phyloP scores from a whole-genome alignment of 2,113 vertebrate species.

The Gracilinanus agilis region DNA sequence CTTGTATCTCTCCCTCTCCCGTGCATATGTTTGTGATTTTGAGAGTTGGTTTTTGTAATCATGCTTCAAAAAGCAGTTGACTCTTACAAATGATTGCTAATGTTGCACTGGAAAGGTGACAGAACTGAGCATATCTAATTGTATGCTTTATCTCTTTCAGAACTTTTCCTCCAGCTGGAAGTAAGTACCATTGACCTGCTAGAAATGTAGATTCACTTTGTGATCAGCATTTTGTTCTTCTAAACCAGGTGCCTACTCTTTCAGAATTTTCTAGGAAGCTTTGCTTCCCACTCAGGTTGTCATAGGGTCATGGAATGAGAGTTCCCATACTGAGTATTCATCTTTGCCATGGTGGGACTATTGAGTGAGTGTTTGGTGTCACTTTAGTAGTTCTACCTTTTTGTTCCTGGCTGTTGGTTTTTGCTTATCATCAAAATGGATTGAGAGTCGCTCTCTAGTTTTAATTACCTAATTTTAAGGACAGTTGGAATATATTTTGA shows the following conservation, averaged over 20 bases:
- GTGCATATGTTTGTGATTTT: constrained; percentile 19
- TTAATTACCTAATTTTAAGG: background rate
- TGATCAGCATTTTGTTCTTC: background rate
- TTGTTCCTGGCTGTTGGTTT: constrained; percentile 1
- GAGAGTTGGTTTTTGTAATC: constrained; percentile 37
- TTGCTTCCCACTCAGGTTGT: background rate
- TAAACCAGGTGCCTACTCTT: background rate
- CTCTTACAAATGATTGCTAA: constrained; percentile 37
- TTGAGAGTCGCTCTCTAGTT: background rate
- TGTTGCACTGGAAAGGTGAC: constrained; percentile 33
- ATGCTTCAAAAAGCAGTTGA: constrained; percentile 54
- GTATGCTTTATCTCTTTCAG: constrained; percentile 85
- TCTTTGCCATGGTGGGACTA: background rate
- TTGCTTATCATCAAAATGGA: background rate
- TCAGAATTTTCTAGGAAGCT: background rate
- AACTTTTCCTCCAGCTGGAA: constrained; percentile 97
- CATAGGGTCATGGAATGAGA: background rate
- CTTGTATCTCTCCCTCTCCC: background rate
- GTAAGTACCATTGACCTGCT: constrained; percentile 84
- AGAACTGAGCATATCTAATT: constrained; percentile 50
- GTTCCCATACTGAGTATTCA: background rate
- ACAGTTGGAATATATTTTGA: background rate
- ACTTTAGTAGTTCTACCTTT: background rate
- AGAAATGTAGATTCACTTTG: constrained; percentile 10
- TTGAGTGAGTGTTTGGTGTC: background rate